These are phyloP conservation scores for Acanthopleura granulata DNA, from an alignment of 2,888 invertebrate genomes.

Conservation along the genomic window DNA sequence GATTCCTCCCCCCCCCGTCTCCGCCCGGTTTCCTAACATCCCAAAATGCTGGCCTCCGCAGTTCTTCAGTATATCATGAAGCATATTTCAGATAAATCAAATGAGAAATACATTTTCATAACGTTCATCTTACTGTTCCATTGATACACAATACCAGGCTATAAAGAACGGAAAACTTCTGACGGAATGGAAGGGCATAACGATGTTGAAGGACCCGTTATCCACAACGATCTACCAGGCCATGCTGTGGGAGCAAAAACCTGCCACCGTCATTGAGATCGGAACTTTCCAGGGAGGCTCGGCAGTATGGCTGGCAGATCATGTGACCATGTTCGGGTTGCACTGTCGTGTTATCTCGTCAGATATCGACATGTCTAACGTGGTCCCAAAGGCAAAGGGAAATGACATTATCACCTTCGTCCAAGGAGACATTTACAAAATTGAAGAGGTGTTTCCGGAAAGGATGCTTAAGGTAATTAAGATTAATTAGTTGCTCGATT, in stretches of 20 bases:
- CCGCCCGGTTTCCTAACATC: too few relatives aligned
- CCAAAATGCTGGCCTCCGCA: too few relatives aligned
- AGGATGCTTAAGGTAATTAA: constrained; percentile 11
- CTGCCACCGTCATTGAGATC: constrained; percentile 5
- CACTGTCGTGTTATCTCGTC: neutral
- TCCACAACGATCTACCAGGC: neutral
- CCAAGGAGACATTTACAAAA: constrained; percentile 13
- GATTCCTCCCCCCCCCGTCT: too few relatives aligned
- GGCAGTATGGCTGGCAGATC: constrained; percentile 7
- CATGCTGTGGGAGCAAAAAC: constrained; percentile 2
- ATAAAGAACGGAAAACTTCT: neutral
- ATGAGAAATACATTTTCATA: too few relatives aligned
- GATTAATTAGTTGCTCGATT: too few relatives aligned
- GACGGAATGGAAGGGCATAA: constrained; percentile 6
- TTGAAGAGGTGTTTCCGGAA: neutral
- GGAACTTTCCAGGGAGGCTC: neutral
- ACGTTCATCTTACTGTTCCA: too few relatives aligned
- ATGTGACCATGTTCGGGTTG: neutral
- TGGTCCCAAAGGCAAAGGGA: neutral
- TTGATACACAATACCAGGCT: neutral
- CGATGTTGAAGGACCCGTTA: neutral
- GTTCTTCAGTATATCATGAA: too few relatives aligned
- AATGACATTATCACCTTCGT: constrained; percentile 6
- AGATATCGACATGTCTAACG: neutral
- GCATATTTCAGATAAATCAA: too few relatives aligned